These are phyloP conservation scores for Drosophila varians DNA, from an alignment of 1,140 invertebrate genomes.

Conservation along the genomic window DNA sequence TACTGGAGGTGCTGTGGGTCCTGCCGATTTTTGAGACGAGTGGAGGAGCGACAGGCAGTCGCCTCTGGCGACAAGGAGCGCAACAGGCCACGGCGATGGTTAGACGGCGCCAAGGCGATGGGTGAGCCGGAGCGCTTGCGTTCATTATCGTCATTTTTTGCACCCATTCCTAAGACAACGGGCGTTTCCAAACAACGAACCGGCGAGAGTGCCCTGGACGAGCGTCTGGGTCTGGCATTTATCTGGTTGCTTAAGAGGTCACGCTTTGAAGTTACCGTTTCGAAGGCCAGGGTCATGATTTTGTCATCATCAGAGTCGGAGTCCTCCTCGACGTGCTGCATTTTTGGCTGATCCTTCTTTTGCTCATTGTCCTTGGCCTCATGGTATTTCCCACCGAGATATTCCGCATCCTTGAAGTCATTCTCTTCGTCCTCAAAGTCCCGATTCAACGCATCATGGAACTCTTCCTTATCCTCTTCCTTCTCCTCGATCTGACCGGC, in stretches of 20 bases:
- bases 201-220: no score
- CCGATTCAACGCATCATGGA: no score
- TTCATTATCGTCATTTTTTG: background rate
- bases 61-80: background rate
- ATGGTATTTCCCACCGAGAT: background rate
- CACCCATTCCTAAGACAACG: no score
- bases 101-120: background rate
- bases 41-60: background rate
- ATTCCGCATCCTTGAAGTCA: no score
- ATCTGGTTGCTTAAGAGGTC: no score
- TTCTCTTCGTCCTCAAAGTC: no score
- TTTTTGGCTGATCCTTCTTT: background rate
- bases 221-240: no score
- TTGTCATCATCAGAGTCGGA: background rate
- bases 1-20: background rate
- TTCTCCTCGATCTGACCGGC: no score
- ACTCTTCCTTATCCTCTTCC: no score
- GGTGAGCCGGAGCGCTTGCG: background rate
- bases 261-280: no score
- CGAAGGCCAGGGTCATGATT: background rate
- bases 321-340: background rate
- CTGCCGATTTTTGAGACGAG: background rate
- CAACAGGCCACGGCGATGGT: background rate
- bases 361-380: background rate
- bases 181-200: no score